Evolutionary conservation across 2,113 vertebrate species (phyloP).

Genomic region (Rhynchopsitta pachyrhyncha): DNA sequence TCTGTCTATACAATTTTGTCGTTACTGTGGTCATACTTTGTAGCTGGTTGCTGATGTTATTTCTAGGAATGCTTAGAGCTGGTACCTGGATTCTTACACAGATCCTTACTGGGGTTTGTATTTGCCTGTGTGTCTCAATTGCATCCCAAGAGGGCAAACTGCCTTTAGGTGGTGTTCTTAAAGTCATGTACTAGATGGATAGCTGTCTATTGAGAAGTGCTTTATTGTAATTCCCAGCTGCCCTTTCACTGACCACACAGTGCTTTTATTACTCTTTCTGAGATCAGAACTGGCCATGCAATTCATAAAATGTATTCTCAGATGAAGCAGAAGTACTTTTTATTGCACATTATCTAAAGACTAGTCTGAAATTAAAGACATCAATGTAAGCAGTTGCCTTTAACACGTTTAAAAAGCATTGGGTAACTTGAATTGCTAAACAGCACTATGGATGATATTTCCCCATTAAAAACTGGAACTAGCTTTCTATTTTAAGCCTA

Average conservation of each 20-base stretch:
- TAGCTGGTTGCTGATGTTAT: not conserved
- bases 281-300: not conserved
- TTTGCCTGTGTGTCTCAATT: not conserved
- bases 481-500: slow-evolving; percentile 10
- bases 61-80: not conserved
- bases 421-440: not conserved
- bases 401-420: not conserved
- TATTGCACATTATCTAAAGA: not conserved
- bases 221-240: not conserved
- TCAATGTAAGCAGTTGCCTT: not conserved
- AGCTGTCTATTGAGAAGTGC: not conserved
- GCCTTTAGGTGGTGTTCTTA: not conserved
- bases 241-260: not conserved
- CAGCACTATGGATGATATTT: not conserved
- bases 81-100: not conserved
- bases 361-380: not conserved
- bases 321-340: not conserved
- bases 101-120: not conserved
- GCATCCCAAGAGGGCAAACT: not conserved
- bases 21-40: not conserved
- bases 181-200: not conserved
- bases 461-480: not conserved
- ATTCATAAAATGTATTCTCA: not conserved
- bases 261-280: not conserved
- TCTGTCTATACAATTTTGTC: not conserved